These are phyloP conservation scores for Drosophila crucigera DNA, from an alignment of 2,888 invertebrate genomes.

Conservation along the genomic window DNA sequence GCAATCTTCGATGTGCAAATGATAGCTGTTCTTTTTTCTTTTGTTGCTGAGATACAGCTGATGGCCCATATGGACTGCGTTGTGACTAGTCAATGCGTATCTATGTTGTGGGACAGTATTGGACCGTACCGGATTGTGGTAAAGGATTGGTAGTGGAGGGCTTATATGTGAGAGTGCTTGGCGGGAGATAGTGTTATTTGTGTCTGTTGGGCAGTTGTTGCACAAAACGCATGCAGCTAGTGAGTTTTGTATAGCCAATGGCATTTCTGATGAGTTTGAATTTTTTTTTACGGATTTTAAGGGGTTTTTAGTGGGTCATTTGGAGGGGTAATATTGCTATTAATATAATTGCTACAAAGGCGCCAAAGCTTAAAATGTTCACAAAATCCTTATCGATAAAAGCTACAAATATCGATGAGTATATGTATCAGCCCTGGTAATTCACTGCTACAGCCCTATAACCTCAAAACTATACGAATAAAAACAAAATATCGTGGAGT, in stretches of 20 bases:
- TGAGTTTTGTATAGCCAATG: background rate
- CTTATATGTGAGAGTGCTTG: background rate
- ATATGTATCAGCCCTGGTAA: conserved; percentile 27
- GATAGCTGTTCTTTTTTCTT: background rate
- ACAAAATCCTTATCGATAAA: conserved; percentile 13
- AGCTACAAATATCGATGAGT: conserved; percentile 17
- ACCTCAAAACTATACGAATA: conserved; percentile 51
- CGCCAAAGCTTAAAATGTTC: conserved; percentile 9
- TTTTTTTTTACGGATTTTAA: no score
- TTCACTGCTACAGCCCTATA: conserved; percentile 31
- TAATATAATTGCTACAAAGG: background rate
- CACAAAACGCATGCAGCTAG: background rate
- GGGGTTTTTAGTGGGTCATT: background rate
- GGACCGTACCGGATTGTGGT: background rate
- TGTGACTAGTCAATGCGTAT: background rate
- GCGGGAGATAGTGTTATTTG: background rate
- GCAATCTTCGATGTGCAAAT: background rate
- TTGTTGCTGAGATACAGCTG: background rate
- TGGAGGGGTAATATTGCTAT: background rate
- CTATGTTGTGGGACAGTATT: background rate
- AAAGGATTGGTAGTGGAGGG: background rate
- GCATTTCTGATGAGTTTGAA: background rate
- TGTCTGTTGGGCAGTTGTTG: background rate
- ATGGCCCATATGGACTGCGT: no score
- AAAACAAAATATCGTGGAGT: conserved; percentile 32